phyloP scores from a whole-genome alignment of 2,888 invertebrate species.

The Orthonevra nobilis region DNA sequence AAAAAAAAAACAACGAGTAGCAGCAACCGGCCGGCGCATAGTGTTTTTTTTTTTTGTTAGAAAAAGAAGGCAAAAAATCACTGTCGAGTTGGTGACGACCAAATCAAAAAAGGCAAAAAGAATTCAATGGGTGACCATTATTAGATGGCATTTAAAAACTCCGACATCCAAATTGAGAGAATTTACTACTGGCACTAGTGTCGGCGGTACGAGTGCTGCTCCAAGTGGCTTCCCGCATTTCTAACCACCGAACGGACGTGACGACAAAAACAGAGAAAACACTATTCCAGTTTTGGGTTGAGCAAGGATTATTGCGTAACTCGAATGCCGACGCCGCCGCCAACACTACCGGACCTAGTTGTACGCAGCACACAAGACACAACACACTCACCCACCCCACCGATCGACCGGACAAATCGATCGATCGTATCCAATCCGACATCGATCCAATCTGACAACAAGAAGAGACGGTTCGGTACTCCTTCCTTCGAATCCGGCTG shows the following conservation, averaged over 20 bases:
- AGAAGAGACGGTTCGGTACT: neutral
- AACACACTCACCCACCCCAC: constrained; percentile 4
- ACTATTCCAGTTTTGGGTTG: constrained; percentile 57
- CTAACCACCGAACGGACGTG: constrained; percentile 11
- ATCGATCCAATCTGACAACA: neutral
- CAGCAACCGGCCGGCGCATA: constrained; percentile 9
- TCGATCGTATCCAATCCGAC: constrained; percentile 28
- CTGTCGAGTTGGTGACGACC: no score
- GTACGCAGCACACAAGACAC: constrained; percentile 43
- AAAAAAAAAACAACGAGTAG: constrained; percentile 22
- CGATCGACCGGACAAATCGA: constrained; percentile 56
- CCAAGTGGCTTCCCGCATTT: constrained; percentile 66
- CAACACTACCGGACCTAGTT: constrained; percentile 41
- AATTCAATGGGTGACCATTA: constrained; percentile 70
- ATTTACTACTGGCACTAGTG: constrained; percentile 47
- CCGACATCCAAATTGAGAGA: constrained; percentile 70
- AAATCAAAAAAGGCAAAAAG: constrained; percentile 65
- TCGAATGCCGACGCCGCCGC: no score
- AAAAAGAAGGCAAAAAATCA: constrained; percentile 39
- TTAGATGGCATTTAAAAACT: constrained; percentile 70
- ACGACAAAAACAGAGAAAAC: constrained; percentile 34
- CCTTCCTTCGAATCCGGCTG: no score
- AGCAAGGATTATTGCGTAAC: constrained; percentile 65
- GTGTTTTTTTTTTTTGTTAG: no score
- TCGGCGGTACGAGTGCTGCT: neutral